phyloP scores from a whole-genome alignment of 2,888 invertebrate genomes.

The Oligia strigilis region DNA sequence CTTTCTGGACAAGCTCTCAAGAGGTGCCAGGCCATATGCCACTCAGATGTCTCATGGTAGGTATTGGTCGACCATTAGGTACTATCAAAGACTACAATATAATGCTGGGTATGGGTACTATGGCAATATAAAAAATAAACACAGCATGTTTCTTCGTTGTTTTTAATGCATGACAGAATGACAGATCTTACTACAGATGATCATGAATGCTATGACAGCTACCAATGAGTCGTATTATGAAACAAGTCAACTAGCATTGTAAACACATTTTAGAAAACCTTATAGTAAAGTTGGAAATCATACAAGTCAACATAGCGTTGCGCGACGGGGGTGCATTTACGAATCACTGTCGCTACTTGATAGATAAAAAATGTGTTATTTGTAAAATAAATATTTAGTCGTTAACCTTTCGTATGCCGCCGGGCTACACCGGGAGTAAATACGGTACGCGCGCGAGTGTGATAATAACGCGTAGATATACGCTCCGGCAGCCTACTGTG shows the following conservation, averaged over 20 bases:
- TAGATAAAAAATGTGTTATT: neutral
- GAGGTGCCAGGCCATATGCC: neutral
- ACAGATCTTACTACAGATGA: slow-evolving; percentile 78
- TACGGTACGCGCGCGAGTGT: neutral
- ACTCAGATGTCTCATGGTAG: neutral
- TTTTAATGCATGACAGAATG: slow-evolving; percentile 84
- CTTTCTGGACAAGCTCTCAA: too few relatives aligned
- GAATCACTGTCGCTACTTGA: slow-evolving; percentile 42
- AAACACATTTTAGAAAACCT: slow-evolving; percentile 66
- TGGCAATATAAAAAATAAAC: slow-evolving; percentile 60
- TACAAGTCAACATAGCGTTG: slow-evolving; percentile 53
- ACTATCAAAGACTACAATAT: too few relatives aligned
- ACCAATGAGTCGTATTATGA: slow-evolving; percentile 72
- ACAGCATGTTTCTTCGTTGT: slow-evolving; percentile 81
- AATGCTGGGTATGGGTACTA: too few relatives aligned
- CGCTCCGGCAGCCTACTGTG: neutral
- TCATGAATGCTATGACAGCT: slow-evolving; percentile 71
- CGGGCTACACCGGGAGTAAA: neutral
- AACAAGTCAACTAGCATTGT: slow-evolving; percentile 67
- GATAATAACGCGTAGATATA: neutral
- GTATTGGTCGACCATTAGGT: too few relatives aligned
- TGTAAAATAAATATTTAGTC: neutral
- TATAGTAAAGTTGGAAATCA: slow-evolving; percentile 61
- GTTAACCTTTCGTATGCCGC: neutral
- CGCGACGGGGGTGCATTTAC: slow-evolving; percentile 36